Base-by-base conservation (phyloP, 2,888 invertebrate species). In the Netelia fuscicornis region DNA sequence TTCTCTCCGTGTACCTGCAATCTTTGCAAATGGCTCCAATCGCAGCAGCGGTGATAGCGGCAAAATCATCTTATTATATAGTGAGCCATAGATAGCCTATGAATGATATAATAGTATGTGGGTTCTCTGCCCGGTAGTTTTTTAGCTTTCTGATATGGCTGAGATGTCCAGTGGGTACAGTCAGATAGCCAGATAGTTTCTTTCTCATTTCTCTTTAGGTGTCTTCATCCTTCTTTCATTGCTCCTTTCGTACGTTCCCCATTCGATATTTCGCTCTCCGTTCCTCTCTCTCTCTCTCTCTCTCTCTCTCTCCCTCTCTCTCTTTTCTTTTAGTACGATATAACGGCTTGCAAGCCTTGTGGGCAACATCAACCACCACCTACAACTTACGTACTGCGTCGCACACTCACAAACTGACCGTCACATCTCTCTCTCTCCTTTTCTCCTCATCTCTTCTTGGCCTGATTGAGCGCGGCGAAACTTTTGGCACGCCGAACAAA, bases 371-470 rank as follows among this genome's bases (percentile, higher is more conserved):
- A 74, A 67, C 77, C 81, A 68, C 60, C 60, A 56, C 58, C 65
- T 65, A 37, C 65, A 67, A 76, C 42, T 76, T 67, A 62, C 44
- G 83, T 85, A 81, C 81, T 78, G 84, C 48, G 72, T 89, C 88
- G 90, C 89, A 89, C 67, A 77, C 58, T 68, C 30, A 52, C 52
- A 56, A 52, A 30, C 48, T 30, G 78, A 89, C 88, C 88, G 89
- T 87, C 88, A 87, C 87, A 58, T 76, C 92, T 88, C 70, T 92
- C 90, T 74, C 91, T 92, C 79, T 87, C 20, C 54, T 67, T 70
- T 25, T 58, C 72, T 30, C 54, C 72, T 83, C 67, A 65, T 81
- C 83, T 79, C 62, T 75, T 82, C 83, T 74, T 78, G 85, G 81
- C 74, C 85, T 86, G 88, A 86, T 88, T 87, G 87, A 85, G 83